Conservation (phyloP, 1,140 invertebrate genomes). For the Polyergus mexicanus region DNA sequence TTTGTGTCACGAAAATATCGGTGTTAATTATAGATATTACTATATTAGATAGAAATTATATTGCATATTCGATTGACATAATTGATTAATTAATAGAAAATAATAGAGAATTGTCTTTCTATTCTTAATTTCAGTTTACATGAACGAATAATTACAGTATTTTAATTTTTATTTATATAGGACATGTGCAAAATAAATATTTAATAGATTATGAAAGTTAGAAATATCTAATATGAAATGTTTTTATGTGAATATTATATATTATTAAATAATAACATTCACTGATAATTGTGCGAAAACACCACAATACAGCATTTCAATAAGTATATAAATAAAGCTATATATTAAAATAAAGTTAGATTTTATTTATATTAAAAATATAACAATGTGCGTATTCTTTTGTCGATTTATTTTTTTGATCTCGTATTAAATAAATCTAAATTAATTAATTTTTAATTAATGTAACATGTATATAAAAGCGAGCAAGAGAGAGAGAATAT, state of each 20-base stretch:
- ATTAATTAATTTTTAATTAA: not conserved
- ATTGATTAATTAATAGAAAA: not conserved
- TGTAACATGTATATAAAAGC: not conserved
- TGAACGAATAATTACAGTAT: not conserved
- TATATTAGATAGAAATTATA: not conserved
- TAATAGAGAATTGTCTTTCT: not conserved
- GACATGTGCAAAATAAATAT: not conserved
- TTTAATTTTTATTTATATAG: slow-evolving; percentile 1
- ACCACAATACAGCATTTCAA: not conserved
- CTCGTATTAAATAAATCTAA: slow-evolving; percentile 7
- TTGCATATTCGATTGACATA: not conserved
- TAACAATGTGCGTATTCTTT: not conserved
- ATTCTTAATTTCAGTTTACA: not conserved
- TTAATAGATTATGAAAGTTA: not conserved
- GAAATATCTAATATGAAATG: not conserved
- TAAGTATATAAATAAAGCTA: slow-evolving; percentile 20
- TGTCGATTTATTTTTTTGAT: not conserved
- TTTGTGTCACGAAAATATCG: not conserved
- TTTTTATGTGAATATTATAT: slow-evolving; percentile 26
- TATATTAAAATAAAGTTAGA: not conserved
- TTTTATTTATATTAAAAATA: not conserved
- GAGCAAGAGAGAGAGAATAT: not conserved
- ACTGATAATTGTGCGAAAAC: slow-evolving; percentile 3
- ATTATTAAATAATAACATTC: slow-evolving; percentile 16
- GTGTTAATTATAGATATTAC: not conserved